A percentile compares a stretch with the other conserved stretches of the same genome.
Evolutionary conservation across 2,797 vertebrate genomes (phyloP).

Genomic region (Cynodonichthys magdalenae): DNA sequence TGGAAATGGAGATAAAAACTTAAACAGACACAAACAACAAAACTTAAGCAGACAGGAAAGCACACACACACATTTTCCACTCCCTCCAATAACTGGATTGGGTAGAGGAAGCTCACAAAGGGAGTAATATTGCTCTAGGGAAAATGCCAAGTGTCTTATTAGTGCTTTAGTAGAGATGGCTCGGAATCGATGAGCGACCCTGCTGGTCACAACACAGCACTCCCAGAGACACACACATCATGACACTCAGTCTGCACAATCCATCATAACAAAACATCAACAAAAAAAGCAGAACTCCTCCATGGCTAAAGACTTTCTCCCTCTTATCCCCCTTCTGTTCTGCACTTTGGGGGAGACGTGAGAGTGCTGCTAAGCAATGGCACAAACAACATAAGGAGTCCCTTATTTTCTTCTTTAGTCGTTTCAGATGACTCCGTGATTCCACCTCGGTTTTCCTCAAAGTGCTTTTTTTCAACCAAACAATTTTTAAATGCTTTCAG

Average conservation of each 20-base stretch:
- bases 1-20: slow-evolving; percentile 10
- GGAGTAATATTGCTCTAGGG: slow-evolving; percentile 68
- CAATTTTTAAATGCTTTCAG: slow-evolving; percentile 9
- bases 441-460: slow-evolving; percentile 32
- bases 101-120: slow-evolving; percentile 57
- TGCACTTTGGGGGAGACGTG: slow-evolving; percentile 61
- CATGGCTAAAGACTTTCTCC: slow-evolving; percentile 51
- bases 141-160: slow-evolving; percentile 83
- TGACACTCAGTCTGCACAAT: slow-evolving; percentile 59
- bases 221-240: slow-evolving; percentile 68
- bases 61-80: slow-evolving; percentile 10
- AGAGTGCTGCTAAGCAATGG: slow-evolving; percentile 60
- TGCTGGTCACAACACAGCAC: slow-evolving; percentile 67
- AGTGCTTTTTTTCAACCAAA: background rate
- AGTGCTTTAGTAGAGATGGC: slow-evolving; percentile 72
- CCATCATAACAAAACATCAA: slow-evolving; percentile 67
- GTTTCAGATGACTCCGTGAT: slow-evolving; percentile 42
- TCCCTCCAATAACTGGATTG: slow-evolving; percentile 46
- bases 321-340: slow-evolving; percentile 65
- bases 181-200: slow-evolving; percentile 75
- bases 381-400: slow-evolving; percentile 56
- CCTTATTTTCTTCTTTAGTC: slow-evolving; percentile 48
- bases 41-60: slow-evolving; percentile 16
- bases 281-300: slow-evolving; percentile 38
- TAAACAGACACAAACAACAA: slow-evolving; percentile 24